These are phyloP conservation scores for Apteryx mantelli DNA, from an alignment of 2,113 vertebrate species.

Conservation along the genomic window DNA sequence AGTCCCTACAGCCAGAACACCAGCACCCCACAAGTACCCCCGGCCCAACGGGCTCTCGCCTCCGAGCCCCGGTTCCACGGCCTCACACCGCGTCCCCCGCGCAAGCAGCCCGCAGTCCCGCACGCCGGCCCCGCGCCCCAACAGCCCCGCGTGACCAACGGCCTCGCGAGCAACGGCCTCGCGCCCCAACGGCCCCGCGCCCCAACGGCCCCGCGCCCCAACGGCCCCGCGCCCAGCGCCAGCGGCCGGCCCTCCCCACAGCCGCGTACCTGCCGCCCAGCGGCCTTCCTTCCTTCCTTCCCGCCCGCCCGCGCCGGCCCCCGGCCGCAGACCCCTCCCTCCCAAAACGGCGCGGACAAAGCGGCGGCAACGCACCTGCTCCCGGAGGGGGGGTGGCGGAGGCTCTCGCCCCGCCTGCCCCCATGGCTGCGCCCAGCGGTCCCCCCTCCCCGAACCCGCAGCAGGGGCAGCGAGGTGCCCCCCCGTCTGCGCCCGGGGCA, in stretches of 20 bases:
- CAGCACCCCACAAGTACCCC: not conserved
- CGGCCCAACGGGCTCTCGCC: not conserved
- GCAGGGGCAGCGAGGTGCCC: not conserved
- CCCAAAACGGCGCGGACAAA: not conserved
- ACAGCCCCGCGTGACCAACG: not conserved
- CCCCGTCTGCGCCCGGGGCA: not conserved
- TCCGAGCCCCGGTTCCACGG: not conserved
- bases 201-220: not conserved
- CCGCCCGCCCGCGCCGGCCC: not conserved
- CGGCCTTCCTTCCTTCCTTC: not conserved
- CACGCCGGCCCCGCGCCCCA: not conserved
- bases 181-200: not conserved
- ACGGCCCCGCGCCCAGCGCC: not conserved
- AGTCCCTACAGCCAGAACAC: not conserved
- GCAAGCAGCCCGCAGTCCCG: not conserved
- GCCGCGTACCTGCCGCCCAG: not conserved
- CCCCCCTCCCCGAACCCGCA: not conserved
- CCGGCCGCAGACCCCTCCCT: not conserved
- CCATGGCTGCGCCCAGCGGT: not conserved
- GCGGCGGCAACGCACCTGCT: not conserved
- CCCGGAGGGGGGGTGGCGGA: not conserved
- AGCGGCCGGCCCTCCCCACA: not conserved
- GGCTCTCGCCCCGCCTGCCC: not conserved
- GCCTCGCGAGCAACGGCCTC: not conserved
- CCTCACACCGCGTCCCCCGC: not conserved